Evolutionary conservation across 2,113 vertebrate species (phyloP).

Genomic region (Chunga burmeisteri): DNA sequence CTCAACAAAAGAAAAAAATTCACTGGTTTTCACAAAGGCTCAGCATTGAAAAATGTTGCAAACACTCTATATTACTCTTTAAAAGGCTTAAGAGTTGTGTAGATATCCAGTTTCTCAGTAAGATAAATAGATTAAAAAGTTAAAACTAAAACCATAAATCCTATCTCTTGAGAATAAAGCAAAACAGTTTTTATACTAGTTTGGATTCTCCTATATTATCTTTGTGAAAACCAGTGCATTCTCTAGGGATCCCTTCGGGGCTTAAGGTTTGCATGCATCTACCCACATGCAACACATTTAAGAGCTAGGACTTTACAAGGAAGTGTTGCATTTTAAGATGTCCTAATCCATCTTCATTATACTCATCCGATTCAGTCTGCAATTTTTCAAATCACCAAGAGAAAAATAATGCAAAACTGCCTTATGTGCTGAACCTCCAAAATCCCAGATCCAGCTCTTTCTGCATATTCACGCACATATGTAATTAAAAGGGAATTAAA

Average conservation of each 20-base stretch:
- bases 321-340: accelerated
- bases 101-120: not conserved
- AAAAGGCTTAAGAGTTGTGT: not conserved
- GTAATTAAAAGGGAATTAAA: not conserved
- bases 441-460: not conserved
- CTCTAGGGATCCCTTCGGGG: accelerated
- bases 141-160: not conserved
- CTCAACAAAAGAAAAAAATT: not conserved
- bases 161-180: not conserved
- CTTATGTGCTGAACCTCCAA: accelerated
- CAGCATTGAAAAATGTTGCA: not conserved
- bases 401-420: not conserved
- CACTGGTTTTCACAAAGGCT: not conserved
- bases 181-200: not conserved
- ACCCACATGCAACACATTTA: too few relatives aligned
- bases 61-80: not conserved
- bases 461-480: accelerated
- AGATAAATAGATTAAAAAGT: not conserved
- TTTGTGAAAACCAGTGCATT: not conserved
- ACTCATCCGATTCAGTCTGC: too few relatives aligned
- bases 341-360: not conserved
- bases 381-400: not conserved
- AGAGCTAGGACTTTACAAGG: not conserved
- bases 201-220: not conserved
- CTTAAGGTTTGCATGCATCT: not conserved